Evolutionary conservation across 1,140 invertebrate genomes (phyloP).

Genomic region (Eciton burchellii): DNA sequence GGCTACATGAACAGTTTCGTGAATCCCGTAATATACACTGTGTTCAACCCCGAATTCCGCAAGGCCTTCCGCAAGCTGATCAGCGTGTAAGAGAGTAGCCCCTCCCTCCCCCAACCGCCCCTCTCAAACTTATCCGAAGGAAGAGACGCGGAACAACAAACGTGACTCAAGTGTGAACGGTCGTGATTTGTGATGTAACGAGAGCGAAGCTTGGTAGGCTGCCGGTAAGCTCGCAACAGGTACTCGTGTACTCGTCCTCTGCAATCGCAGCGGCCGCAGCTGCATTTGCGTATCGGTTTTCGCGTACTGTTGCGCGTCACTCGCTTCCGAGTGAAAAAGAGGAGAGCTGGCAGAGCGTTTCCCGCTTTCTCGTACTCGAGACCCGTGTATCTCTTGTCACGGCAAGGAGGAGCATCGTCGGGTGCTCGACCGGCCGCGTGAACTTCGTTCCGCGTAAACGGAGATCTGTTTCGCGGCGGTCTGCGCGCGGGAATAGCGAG

Average conservation of each 20-base stretch:
- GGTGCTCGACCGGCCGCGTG: too few species aligned
- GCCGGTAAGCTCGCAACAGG: conserved; percentile 43
- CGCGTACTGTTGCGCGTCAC: conserved; percentile 44
- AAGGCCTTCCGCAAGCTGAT: conserved; percentile 99
- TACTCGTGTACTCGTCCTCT: conserved; percentile 53
- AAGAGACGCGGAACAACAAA: conserved; percentile 25
- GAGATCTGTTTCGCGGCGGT: too few species aligned
- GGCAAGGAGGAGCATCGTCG: too few species aligned
- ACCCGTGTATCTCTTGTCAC: background rate
- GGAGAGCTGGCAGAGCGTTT: background rate
- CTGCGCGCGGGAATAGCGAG: too few species aligned
- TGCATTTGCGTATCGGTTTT: conserved; percentile 56
- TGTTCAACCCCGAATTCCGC: conserved; percentile 99
- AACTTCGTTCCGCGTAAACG: too few species aligned
- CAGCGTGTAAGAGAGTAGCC: conserved; percentile 74
- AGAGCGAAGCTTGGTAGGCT: conserved; percentile 28
- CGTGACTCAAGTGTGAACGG: conserved; percentile 36
- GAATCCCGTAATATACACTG: conserved; percentile 99
- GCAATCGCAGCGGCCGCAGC: conserved; percentile 40
- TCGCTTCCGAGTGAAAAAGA: conserved; percentile 37
- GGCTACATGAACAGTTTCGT: conserved; percentile 99
- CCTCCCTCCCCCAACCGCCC: background rate
- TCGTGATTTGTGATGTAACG: conserved; percentile 60
- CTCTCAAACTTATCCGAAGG: too few species aligned
- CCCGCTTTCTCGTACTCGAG: background rate